Base-by-base conservation (phyloP, 2,888 invertebrate species). In the Falcaria lacertinaria region DNA sequence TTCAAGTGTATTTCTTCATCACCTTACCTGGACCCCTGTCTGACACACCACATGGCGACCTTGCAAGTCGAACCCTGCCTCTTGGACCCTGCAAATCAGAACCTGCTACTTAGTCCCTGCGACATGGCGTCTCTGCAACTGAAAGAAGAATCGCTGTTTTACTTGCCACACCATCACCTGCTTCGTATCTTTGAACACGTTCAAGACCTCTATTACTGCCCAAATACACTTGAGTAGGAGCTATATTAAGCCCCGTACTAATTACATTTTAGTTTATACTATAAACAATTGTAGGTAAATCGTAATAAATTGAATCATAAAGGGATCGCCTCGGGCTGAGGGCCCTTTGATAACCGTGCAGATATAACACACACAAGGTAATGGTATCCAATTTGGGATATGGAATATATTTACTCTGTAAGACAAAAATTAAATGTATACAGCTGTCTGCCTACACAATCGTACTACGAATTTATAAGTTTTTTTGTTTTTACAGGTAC, bases 121-220 rank as follows among this genome's bases (percentile, higher is more conserved):
- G 19, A 19, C 19, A 4, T 5, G 19, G 19, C 5, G 19, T 19
- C 3, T 19, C 3, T 19, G 6, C 19, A 19, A 19, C 3, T 4
- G 3, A 6, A 19, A 4, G 6, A 3, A 14, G 11, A 28, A 28
- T 19, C 11, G 46, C 45, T 33, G 7, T 4, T 40, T 33, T 62
- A 39, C 15, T 59, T 51, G 60, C 71, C 60, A 47, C 7, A 48
- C 50, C 33, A 39, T 47, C 45, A 51, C 47, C 47, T 43, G 53
- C 50, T 50, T 45, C 49, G 60, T 63, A 60, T 65, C 64, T 65
- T 54, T 58, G 60, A 62, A 61, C 58, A 60, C 42, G 57, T 47
- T 56, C 49, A 52, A 56, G 57, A 66, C 60, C 65, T 59, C 61
- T 69, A 68, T 69, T 66, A 57, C 57, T 54, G 46, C 49, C 56